These are phyloP conservation scores for Pseudois nayaur DNA, from an alignment of 2,113 vertebrate species.

Conservation along the genomic window DNA sequence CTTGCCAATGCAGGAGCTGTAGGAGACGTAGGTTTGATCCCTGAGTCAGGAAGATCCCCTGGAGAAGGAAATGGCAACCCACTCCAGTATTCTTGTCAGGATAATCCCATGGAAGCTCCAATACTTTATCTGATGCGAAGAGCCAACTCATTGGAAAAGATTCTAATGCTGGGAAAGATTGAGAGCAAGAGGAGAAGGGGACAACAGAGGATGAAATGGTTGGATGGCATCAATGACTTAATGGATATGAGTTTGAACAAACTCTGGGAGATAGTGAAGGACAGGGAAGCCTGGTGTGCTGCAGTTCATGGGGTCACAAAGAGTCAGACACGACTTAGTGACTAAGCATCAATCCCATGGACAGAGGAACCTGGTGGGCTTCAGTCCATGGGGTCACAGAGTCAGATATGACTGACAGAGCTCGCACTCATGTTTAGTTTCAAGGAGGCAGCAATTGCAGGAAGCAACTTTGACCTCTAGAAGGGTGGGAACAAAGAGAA, in stretches of 20 bases:
- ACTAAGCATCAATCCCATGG: neutral
- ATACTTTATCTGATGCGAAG: neutral
- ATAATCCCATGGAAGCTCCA: neutral
- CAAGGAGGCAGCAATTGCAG: neutral
- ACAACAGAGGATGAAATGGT: neutral
- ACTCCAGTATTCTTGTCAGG: neutral
- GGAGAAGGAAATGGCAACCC: neutral
- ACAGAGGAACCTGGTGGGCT: neutral
- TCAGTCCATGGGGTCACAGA: neutral
- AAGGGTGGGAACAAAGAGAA: neutral
- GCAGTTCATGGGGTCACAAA: neutral
- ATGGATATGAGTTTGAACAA: neutral
- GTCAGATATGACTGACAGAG: neutral
- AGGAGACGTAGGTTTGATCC: neutral
- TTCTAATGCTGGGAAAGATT: neutral
- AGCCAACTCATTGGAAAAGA: neutral
- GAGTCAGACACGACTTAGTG: neutral
- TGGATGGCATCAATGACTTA: neutral
- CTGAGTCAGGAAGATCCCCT: neutral
- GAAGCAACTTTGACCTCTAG: neutral
- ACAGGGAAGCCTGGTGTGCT: neutral
- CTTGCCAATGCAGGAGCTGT: neutral
- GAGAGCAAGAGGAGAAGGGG: neutral
- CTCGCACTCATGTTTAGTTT: neutral
- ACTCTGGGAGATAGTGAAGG: neutral